Conservation (phyloP, 2,797 vertebrate genomes). For the Myotis vivesi region DNA sequence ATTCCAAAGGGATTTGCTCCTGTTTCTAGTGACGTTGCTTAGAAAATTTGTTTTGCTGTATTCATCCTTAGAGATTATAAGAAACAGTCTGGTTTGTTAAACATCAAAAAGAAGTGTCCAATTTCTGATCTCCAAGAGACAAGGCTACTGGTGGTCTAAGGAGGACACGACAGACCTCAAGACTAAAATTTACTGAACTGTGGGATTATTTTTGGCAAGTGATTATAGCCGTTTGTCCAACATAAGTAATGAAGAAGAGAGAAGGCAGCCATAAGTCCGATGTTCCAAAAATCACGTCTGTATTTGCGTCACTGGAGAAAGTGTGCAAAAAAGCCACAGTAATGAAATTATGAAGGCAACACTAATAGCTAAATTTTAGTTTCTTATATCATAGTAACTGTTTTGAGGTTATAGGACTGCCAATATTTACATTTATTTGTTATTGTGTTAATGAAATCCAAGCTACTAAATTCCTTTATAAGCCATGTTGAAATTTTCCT, state of each 20-base stretch:
- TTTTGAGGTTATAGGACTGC: conserved; percentile 21
- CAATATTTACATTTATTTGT: conserved; percentile 56
- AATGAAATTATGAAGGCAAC: conserved; percentile 68
- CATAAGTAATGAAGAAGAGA: conserved; percentile 77
- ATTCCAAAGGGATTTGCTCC: conserved; percentile 69
- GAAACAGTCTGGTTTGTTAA: conserved; percentile 64
- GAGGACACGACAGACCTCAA: conserved; percentile 68
- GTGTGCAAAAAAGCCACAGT: conserved; percentile 67
- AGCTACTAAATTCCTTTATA: conserved; percentile 40
- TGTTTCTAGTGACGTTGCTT: conserved; percentile 63
- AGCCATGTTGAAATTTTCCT: conserved; percentile 65
- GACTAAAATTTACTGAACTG: conserved; percentile 64
- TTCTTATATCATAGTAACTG: conserved; percentile 70
- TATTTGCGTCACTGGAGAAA: conserved; percentile 77
- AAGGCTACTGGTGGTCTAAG: conserved; percentile 70
- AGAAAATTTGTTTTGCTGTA: conserved; percentile 73
- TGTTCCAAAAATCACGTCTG: conserved; percentile 72
- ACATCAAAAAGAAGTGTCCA: conserved; percentile 63
- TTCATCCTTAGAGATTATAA: conserved; percentile 66
- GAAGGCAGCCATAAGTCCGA: conserved; percentile 68
- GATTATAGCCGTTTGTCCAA: conserved; percentile 70
- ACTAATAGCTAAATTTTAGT: conserved; percentile 58
- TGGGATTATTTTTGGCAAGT: conserved; percentile 76
- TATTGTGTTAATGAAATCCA: conserved; percentile 59
- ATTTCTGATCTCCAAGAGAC: conserved; percentile 73